Conservation (phyloP, 2,113 vertebrate species). For the Syrmaticus mikado region DNA sequence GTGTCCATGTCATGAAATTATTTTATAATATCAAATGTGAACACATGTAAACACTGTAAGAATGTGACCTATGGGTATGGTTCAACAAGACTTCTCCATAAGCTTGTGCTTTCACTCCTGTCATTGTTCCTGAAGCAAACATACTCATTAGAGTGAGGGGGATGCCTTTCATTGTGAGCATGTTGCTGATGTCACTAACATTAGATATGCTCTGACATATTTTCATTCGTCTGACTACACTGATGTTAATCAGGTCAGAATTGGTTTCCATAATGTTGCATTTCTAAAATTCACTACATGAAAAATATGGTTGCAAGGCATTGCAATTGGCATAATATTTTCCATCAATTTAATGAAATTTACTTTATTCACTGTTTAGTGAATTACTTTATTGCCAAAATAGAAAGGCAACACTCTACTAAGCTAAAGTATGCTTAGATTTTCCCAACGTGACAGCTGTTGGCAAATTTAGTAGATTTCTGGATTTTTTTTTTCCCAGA, state of each 20-base stretch:
- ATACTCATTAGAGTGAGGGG: not conserved
- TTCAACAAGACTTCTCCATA: not conserved
- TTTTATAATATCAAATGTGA: not conserved
- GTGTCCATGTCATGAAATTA: not conserved
- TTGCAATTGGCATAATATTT: not conserved
- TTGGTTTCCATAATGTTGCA: not conserved
- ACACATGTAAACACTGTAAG: not conserved
- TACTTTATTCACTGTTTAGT: not conserved
- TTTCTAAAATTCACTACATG: not conserved
- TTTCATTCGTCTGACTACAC: not conserved
- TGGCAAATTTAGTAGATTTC: not conserved
- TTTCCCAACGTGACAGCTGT: not conserved
- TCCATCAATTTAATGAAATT: not conserved
- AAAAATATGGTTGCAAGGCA: not conserved
- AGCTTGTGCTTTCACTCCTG: not conserved
- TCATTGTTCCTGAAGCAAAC: not conserved
- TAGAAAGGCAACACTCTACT: not conserved
- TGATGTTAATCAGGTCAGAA: not conserved
- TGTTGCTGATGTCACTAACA: not conserved
- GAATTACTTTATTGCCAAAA: not conserved
- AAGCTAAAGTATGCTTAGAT: not conserved
- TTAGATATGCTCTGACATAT: not conserved
- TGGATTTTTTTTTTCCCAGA: not conserved
- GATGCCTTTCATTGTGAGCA: fast-evolving
- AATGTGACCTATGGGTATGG: not conserved